A percentile compares a stretch with the other conserved stretches of the same genome.
Conservation (phyloP, 2,888 invertebrate genomes). For the Gibbula magus region DNA sequence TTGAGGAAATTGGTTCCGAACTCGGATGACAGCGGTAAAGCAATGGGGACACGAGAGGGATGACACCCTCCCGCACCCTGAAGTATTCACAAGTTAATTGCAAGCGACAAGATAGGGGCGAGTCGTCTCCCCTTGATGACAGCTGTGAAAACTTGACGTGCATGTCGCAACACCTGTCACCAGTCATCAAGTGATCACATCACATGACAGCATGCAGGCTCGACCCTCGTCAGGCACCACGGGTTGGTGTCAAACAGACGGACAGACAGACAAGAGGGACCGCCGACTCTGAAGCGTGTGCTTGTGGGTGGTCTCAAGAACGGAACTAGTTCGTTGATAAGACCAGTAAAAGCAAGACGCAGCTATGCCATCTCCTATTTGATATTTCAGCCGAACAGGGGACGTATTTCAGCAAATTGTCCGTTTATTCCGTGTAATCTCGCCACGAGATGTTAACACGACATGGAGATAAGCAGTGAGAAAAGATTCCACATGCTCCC, state of each 20-base stretch:
- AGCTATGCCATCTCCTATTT: constrained; percentile 5
- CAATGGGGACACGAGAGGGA: background rate
- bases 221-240: background rate
- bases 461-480: no score
- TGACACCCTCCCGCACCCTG: background rate
- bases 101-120: background rate
- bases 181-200: background rate
- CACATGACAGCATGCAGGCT: background rate
- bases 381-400: constrained; percentile 12
- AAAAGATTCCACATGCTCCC: no score
- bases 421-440: constrained; percentile 4
- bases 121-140: background rate
- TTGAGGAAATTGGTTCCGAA: no score
- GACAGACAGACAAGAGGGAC: background rate
- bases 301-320: background rate
- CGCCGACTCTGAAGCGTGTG: background rate
- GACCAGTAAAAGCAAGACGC: background rate
- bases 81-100: background rate
- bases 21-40: background rate
- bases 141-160: background rate
- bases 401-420: constrained; percentile 9
- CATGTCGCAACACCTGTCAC: background rate
- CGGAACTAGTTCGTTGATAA: background rate
- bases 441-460: background rate
- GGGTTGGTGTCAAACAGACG: background rate